Conservation (phyloP, 2,888 invertebrate genomes). For the Drosophila quinaria region DNA sequence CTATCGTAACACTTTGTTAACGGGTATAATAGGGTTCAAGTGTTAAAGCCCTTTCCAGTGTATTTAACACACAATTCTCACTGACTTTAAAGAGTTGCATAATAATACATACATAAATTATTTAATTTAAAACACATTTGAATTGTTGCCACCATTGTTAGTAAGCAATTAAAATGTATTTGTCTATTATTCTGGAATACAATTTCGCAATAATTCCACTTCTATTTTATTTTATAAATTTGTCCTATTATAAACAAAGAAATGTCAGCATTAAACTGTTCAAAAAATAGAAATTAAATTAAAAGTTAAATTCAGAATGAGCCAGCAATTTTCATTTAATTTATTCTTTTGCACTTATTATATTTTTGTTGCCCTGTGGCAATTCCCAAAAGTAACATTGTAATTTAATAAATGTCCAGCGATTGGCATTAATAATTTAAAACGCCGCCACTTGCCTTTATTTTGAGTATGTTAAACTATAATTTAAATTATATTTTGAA, state of each 20-base stretch:
- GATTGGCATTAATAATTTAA: conserved; percentile 9
- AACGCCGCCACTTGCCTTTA: conserved; percentile 1
- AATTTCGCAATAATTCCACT: not conserved
- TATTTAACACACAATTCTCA: not conserved
- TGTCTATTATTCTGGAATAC: not conserved
- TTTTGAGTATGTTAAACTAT: not conserved
- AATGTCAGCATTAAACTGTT: not conserved
- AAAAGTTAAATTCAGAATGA: not conserved
- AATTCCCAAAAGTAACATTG: conserved; percentile 16
- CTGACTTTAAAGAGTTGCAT: not conserved
- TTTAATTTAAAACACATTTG: not conserved
- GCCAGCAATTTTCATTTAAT: not conserved
- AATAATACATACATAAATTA: conserved; percentile 8
- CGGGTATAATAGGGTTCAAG: conserved; percentile 11
- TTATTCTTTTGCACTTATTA: not conserved
- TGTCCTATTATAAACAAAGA: too few relatives aligned
- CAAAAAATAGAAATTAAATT: not conserved
- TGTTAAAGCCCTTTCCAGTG: not conserved
- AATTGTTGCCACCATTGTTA: conserved; percentile 8
- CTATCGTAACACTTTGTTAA: not conserved
- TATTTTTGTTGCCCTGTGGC: conserved; percentile 1
- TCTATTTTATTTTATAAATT: too few relatives aligned
- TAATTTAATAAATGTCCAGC: conserved; percentile 11
- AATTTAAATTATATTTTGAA: not conserved
- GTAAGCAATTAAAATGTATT: conserved; percentile 1